Evolutionary conservation across 2,888 invertebrate genomes (phyloP).

Genomic region (Stenotaenia linearis): DNA sequence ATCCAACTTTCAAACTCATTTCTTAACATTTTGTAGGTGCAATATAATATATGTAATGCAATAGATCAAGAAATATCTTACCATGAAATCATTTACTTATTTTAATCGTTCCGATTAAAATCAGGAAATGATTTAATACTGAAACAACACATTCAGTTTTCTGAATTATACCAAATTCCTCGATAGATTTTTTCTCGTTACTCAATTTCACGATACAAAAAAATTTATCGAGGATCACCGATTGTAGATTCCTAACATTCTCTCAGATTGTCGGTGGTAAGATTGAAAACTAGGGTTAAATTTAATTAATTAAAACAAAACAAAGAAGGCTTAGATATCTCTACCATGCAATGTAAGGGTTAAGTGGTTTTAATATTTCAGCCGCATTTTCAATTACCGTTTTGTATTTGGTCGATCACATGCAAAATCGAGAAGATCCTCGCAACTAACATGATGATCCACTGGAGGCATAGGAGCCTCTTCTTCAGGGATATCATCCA

Average conservation of each 20-base stretch:
- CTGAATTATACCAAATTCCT: no score
- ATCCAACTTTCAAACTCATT: conserved; percentile 6
- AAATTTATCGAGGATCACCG: no score
- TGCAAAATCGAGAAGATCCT: conserved; percentile 82
- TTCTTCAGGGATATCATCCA: conserved; percentile 55
- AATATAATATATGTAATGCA: not conserved
- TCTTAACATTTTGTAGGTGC: conserved; percentile 12
- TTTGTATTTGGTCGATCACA: conserved; percentile 65
- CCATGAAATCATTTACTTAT: not conserved
- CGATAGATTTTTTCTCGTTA: no score
- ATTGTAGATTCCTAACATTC: no score
- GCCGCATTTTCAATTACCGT: conserved; percentile 42
- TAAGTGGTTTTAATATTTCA: not conserved
- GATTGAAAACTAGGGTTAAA: no score
- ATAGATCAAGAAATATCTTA: not conserved
- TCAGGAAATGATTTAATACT: no score
- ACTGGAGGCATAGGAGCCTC: conserved; percentile 45
- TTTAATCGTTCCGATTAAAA: no score
- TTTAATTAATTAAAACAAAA: no score
- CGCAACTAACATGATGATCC: conserved; percentile 81
- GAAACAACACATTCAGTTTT: no score
- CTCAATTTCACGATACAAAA: no score
- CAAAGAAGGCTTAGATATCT: no score
- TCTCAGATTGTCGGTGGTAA: no score
- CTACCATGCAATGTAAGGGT: not conserved